Evolutionary conservation across 2,797 vertebrate species (phyloP).

Genomic region (Atherinosoma microstoma): DNA sequence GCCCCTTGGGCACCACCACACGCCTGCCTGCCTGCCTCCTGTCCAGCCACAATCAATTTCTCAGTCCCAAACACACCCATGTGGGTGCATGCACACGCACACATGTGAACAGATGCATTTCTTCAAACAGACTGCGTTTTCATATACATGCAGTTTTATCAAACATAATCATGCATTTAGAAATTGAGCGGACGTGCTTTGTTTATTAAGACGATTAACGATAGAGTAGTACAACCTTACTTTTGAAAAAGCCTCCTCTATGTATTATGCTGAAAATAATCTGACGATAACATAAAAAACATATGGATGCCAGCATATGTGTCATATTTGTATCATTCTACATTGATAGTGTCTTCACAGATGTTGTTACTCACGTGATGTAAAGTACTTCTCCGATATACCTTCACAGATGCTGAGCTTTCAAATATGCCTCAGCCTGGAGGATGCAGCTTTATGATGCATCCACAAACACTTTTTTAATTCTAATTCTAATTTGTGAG

Average conservation of each 20-base stretch:
- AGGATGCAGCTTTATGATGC: neutral
- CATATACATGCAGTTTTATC: neutral
- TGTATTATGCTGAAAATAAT: neutral
- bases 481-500: neutral
- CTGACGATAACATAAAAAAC: neutral
- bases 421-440: too few relatives aligned
- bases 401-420: too few relatives aligned
- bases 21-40: slow-evolving; percentile 79
- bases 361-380: too few relatives aligned
- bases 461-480: neutral
- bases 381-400: too few relatives aligned
- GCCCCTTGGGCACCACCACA: slow-evolving; percentile 74
- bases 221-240: neutral
- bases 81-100: slow-evolving; percentile 17
- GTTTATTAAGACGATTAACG: neutral
- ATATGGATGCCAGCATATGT: neutral
- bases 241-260: neutral
- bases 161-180: neutral
- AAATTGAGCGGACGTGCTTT: neutral
- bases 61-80: slow-evolving; percentile 29
- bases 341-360: neutral
- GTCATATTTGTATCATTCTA: neutral
- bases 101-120: slow-evolving; percentile 8
- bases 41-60: slow-evolving; percentile 85
- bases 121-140: neutral